phyloP scores from a whole-genome alignment of 2,113 vertebrate species.

The Semnopithecus entellus region DNA sequence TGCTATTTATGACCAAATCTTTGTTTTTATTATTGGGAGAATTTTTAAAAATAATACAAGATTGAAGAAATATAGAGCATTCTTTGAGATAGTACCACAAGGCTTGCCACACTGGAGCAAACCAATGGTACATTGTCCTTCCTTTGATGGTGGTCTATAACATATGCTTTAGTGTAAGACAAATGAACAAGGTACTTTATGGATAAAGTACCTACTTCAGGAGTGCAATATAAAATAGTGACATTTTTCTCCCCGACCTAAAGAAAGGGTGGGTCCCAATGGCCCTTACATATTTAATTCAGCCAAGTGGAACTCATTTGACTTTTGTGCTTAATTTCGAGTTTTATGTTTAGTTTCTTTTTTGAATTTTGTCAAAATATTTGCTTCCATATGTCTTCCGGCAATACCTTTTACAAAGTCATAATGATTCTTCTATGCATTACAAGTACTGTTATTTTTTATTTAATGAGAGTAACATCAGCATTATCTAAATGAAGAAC shows the following conservation, averaged over 20 bases:
- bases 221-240: not conserved
- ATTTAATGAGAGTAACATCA: not conserved
- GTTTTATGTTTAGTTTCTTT: not conserved
- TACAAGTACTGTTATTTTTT: not conserved
- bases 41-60: not conserved
- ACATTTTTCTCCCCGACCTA: not conserved
- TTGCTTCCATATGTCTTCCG: not conserved
- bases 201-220: not conserved
- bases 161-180: not conserved
- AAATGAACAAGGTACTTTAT: not conserved
- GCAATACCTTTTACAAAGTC: not conserved
- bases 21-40: not conserved
- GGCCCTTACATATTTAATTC: constrained; percentile 11
- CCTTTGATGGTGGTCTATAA: not conserved
- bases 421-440: not conserved
- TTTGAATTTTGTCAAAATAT: constrained; percentile 28
- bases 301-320: constrained; percentile 18
- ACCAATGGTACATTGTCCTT: not conserved
- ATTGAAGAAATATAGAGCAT: not conserved
- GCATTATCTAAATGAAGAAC: not conserved
- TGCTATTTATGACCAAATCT: not conserved
- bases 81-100: not conserved
- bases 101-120: not conserved
- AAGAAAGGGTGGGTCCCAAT: not conserved
- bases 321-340: constrained; percentile 8